Evolutionary conservation across 1,140 invertebrate species (phyloP).

Genomic region (Leptinotarsa lineolata): DNA sequence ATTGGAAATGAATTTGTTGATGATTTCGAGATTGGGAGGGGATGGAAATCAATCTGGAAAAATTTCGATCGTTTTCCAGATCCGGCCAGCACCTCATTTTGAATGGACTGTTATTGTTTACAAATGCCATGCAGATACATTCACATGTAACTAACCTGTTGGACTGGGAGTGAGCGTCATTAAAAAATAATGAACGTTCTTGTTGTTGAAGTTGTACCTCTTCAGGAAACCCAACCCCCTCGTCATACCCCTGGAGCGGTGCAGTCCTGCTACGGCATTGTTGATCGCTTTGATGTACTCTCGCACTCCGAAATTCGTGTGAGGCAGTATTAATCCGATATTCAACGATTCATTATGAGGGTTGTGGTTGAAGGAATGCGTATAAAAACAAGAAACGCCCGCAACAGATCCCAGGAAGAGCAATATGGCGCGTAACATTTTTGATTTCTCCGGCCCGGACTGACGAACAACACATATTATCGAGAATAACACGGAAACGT

Average conservation of each 20-base stretch:
- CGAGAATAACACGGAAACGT: not conserved
- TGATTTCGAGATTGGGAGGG: too few relatives aligned
- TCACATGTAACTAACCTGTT: conserved; percentile 63
- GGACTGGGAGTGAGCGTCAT: conserved; percentile 76
- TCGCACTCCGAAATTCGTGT: conserved; percentile 68
- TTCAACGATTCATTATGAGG: conserved; percentile 49
- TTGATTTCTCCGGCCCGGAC: conserved; percentile 2
- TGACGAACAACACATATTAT: conserved; percentile 20
- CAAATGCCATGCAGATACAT: not conserved
- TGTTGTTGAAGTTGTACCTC: conserved; percentile 65
- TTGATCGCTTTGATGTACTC: conserved; percentile 72
- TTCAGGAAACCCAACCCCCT: conserved; percentile 66
- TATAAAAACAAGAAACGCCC: conserved; percentile 34
- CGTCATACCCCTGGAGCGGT: conserved; percentile 60
- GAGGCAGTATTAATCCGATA: conserved; percentile 68
- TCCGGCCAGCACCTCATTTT: too few relatives aligned
- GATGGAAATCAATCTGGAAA: too few relatives aligned
- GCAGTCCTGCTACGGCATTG: conserved; percentile 64
- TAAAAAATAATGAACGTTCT: conserved; percentile 67
- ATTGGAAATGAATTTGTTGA: too few relatives aligned
- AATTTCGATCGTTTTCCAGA: too few relatives aligned
- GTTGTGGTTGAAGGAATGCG: conserved; percentile 16
- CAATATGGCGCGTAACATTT: conserved; percentile 34
- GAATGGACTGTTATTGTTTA: not conserved
- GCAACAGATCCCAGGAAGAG: conserved; percentile 20